Conservation (phyloP, 2,113 vertebrate species). For the Lepus americanus region DNA sequence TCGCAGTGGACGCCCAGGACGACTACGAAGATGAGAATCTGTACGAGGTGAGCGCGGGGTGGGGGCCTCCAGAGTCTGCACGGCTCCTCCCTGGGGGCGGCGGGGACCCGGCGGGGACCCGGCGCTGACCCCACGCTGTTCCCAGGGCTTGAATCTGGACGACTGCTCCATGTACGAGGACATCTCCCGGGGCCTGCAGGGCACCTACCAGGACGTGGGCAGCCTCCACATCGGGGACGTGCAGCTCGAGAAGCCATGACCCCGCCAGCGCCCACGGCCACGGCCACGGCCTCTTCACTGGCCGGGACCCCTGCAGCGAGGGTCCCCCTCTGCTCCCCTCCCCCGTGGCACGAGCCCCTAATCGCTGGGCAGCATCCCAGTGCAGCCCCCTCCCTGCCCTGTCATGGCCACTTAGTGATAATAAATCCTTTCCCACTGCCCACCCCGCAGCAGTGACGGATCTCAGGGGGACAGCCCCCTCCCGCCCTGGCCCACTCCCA, state of each 20-base stretch:
- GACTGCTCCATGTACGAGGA: slow-evolving; percentile 88
- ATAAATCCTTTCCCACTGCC: slow-evolving; percentile 81
- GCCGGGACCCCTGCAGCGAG: neutral
- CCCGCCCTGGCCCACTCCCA: neutral
- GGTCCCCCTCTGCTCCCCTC: slow-evolving; percentile 7
- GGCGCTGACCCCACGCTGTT: neutral
- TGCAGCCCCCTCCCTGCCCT: slow-evolving; percentile 46
- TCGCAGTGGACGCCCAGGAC: slow-evolving; percentile 62
- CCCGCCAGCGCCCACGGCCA: neutral
- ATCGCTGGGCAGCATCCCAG: slow-evolving; percentile 54
- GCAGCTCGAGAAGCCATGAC: slow-evolving; percentile 85
- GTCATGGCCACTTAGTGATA: slow-evolving; percentile 80
- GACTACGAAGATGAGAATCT: slow-evolving; percentile 84
- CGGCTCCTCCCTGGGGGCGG: neutral
- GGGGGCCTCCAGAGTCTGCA: neutral
- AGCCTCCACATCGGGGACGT: slow-evolving; percentile 81
- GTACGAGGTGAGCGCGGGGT: slow-evolving; percentile 79
- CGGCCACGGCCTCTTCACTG: too few relatives aligned
- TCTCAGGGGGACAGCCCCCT: slow-evolving; percentile 14
- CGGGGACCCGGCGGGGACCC: too few relatives aligned
- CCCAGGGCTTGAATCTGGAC: slow-evolving; percentile 84
- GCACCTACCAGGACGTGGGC: slow-evolving; percentile 87
- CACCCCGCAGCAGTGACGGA: slow-evolving; percentile 67
- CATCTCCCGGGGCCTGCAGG: slow-evolving; percentile 86
- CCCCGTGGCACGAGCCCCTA: slow-evolving; percentile 71